Evolutionary conservation across 1,140 invertebrate genomes (phyloP).

Genomic region (Platorchestia sp.): DNA sequence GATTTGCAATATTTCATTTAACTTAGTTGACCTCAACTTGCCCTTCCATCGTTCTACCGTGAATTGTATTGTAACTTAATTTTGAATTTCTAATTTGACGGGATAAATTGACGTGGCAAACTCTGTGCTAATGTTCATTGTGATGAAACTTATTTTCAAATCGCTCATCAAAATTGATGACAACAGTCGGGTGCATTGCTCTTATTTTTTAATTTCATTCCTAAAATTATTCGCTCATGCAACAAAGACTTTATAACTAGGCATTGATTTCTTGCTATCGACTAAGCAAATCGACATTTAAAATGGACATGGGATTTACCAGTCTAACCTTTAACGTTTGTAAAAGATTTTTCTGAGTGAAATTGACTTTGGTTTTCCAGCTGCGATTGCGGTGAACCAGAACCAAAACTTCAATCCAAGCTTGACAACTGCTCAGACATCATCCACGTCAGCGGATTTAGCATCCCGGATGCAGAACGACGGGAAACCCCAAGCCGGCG

Average conservation of each 20-base stretch:
- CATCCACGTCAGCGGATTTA: not conserved
- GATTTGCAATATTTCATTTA: too few relatives aligned
- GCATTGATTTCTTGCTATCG: too few relatives aligned
- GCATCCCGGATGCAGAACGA: not conserved
- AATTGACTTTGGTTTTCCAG: not conserved
- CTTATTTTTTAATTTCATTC: not conserved
- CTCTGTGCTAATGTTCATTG: not conserved
- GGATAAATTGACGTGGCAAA: not conserved
- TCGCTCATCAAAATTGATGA: not conserved
- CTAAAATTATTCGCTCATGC: not conserved
- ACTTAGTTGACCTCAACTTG: too few relatives aligned
- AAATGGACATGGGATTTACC: too few relatives aligned
- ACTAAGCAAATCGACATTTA: too few relatives aligned
- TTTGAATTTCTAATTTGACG: not conserved
- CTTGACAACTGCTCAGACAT: not conserved
- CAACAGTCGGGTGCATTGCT: not conserved
- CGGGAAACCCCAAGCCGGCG: not conserved
- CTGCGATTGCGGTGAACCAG: slow-evolving; percentile 17
- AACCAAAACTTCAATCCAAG: slow-evolving; percentile 10
- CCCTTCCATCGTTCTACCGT: too few relatives aligned
- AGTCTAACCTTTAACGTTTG: too few relatives aligned
- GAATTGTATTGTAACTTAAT: not conserved
- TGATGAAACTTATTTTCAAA: not conserved
- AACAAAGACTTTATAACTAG: not conserved
- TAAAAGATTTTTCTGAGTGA: not conserved